Conservation (phyloP, 1,140 invertebrate genomes). For the Lerema accius region DNA sequence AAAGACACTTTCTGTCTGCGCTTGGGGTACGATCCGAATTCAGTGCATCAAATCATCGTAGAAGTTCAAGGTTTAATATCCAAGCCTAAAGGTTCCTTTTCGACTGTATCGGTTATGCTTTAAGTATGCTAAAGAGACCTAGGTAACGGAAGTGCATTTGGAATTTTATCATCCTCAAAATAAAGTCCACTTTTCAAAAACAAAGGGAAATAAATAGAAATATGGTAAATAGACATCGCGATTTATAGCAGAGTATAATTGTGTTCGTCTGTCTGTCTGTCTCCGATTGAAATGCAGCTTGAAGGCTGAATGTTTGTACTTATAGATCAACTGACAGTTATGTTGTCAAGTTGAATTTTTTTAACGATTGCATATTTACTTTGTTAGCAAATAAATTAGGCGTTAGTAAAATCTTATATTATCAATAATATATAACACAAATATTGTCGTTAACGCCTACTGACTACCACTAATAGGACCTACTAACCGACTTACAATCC, state of each 20-base stretch:
- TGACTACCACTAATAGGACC: too few relatives aligned
- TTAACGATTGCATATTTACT: too few relatives aligned
- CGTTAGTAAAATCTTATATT: too few relatives aligned
- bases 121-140: slow-evolving; percentile 2
- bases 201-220: slow-evolving; percentile 45
- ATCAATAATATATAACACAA: too few relatives aligned
- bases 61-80: not conserved
- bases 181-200: slow-evolving; percentile 15
- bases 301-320: slow-evolving; percentile 50
- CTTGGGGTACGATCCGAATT: not conserved
- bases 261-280: slow-evolving; percentile 47
- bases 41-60: not conserved
- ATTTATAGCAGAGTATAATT: slow-evolving; percentile 63
- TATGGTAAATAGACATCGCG: slow-evolving; percentile 53
- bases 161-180: not conserved
- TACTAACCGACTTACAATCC: too few relatives aligned
- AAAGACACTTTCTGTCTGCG: not conserved
- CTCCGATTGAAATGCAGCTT: slow-evolving; percentile 53
- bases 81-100: slow-evolving; percentile 3
- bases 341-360: slow-evolving; percentile 10
- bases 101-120: not conserved
- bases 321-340: slow-evolving; percentile 36
- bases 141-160: not conserved
- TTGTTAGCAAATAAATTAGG: too few relatives aligned
- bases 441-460: too few relatives aligned